phyloP scores from a whole-genome alignment of 2,888 invertebrate species.

The Heterodera filipjevi region DNA sequence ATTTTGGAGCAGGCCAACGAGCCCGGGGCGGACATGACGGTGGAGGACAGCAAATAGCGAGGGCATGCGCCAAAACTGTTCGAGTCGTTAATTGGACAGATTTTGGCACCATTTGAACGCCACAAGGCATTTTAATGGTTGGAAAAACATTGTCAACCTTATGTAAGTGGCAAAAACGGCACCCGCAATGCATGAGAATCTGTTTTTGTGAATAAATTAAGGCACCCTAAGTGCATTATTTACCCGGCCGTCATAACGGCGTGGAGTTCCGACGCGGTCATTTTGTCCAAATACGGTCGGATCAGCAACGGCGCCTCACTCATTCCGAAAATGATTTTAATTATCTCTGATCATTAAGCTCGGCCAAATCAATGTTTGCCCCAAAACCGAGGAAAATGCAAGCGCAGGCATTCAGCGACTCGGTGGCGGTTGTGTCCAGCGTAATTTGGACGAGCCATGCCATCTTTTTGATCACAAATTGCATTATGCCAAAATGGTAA shows the following conservation, averaged over 20 bases:
- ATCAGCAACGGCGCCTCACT: constrained; percentile 84
- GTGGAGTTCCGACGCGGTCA: constrained; percentile 89
- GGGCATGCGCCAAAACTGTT: constrained; percentile 69
- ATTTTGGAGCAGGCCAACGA: constrained; percentile 87
- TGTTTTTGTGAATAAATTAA: constrained; percentile 35
- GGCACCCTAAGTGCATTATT: no score
- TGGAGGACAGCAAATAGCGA: constrained; percentile 76
- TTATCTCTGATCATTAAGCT: not conserved
- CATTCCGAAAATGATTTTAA: constrained; percentile 26
- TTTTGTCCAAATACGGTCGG: constrained; percentile 80
- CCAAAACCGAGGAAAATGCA: constrained; percentile 81
- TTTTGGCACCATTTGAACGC: not conserved
- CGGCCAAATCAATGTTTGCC: no score
- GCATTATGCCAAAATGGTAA: constrained; percentile 61
- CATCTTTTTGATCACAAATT: constrained; percentile 70
- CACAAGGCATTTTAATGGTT: not conserved
- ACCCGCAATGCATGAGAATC: constrained; percentile 84
- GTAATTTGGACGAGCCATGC: constrained; percentile 69
- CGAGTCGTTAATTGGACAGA: not conserved
- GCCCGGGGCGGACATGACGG: constrained; percentile 94
- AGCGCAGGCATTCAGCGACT: constrained; percentile 88
- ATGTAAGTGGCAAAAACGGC: constrained; percentile 91
- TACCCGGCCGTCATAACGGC: constrained; percentile 92
- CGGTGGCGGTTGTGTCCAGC: constrained; percentile 87
- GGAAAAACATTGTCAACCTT: constrained; percentile 62